Base-by-base conservation (phyloP, 2,888 invertebrate genomes). In the Bursaphelenchus okinawaensis region DNA sequence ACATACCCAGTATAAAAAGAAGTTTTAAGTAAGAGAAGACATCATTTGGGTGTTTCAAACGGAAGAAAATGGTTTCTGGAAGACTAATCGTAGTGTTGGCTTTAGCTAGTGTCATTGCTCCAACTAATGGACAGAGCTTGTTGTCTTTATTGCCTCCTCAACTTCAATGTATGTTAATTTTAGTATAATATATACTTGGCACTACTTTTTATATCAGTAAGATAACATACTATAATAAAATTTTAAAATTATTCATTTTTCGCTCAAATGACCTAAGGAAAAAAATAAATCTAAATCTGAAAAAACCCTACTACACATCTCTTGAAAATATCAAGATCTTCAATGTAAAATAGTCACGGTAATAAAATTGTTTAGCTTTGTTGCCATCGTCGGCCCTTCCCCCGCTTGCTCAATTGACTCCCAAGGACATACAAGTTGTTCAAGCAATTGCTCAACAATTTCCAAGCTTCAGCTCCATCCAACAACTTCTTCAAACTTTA, bases 361-460 rank as follows among this genome's bases (percentile, higher is more conserved):
- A n/a, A n/a, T n/a, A n/a, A n/a, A n/a, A n/a, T n/a, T n/a, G n/a
- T 56, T 26, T 26, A 56, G 56, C 27, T 56, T 26, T 56, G 12
- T n/a, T 40, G 19, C 56, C 9, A 16, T 23, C 23, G 26, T 29
- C 31, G 40, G 40, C 40, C 40, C 12, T 40, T 40, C 40, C 40
- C n/a, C 40, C 40, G n/a, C 40, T 40, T 40, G 12, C 40, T 4
- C 40, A 40, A 40, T 12, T 40, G 3, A 40, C 40, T 40, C 40
- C 40, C n/a, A 12, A n/a, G 12, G 40, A 40, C n/a, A n/a, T 40
- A 16, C 40, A 40, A 40, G 40, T 40, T 40, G 40, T n/a, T n/a
- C 40, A 40, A 40, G 40, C 40, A 16, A 40, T 40, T 40, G 40
- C 16, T 3, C 40, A 40, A n/a, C 12, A 40, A n/a, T 40, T 40